Conservation (phyloP, 1,140 invertebrate species). For the Drosophila pruinosa region DNA sequence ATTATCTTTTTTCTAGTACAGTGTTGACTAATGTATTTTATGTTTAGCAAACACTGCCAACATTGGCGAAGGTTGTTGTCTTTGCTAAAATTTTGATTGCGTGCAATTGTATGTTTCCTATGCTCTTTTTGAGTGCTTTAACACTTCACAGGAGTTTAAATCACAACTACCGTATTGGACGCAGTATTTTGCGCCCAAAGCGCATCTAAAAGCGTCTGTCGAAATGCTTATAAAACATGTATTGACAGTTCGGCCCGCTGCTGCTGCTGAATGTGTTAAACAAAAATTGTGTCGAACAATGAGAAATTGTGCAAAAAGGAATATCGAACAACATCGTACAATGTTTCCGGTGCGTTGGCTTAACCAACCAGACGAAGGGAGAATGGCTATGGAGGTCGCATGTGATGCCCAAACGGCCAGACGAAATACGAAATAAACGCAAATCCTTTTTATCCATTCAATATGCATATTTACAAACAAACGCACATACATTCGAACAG, state of each 20-base stretch:
- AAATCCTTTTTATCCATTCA: constrained; percentile 75
- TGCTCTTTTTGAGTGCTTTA: background rate
- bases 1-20: background rate
- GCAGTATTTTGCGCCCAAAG: constrained; percentile 15
- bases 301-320: constrained; percentile 58
- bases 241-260: constrained; percentile 31
- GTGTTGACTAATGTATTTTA: constrained; percentile 1
- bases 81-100: constrained; percentile 3
- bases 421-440: constrained; percentile 57
- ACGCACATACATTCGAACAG: background rate
- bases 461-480: constrained; percentile 52
- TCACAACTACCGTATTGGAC: background rate
- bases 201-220: constrained; percentile 15
- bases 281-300: constrained; percentile 25
- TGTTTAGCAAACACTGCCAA: background rate
- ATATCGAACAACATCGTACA: constrained; percentile 44
- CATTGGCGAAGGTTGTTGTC: constrained; percentile 17
- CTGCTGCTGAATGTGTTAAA: constrained; percentile 45
- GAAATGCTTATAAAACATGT: constrained; percentile 55
- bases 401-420: constrained; percentile 33
- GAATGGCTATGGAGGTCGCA: constrained; percentile 12
- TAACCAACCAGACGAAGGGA: constrained; percentile 13
- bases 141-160: background rate
- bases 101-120: background rate
- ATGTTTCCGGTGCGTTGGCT: constrained; percentile 60